Evolutionary conservation across 1,140 invertebrate species (phyloP).

Genomic region (Zophobas morio): DNA sequence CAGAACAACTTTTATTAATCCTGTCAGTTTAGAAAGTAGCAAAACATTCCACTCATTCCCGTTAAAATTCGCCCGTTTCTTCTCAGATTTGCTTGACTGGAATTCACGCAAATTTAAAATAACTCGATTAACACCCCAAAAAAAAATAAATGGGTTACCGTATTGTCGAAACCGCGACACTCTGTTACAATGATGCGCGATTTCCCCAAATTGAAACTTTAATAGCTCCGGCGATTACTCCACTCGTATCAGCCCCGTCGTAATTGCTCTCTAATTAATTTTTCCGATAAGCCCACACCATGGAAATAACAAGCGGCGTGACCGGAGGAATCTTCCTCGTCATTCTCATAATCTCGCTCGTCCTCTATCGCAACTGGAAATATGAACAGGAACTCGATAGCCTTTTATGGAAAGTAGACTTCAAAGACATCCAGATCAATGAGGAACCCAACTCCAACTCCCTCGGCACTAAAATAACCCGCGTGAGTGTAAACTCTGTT

Average conservation of each 20-base stretch:
- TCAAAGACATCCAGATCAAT: constrained; percentile 85
- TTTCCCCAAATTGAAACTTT: no score
- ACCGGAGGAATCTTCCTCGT: constrained; percentile 82
- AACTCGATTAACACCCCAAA: no score
- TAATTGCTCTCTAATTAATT: constrained; percentile 24
- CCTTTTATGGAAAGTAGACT: constrained; percentile 96
- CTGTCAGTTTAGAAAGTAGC: no score
- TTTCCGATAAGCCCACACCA: constrained; percentile 78
- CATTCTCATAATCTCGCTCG: constrained; percentile 77
- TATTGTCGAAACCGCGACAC: no score
- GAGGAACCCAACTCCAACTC: constrained; percentile 66
- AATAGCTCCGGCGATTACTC: no score
- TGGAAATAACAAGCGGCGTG: constrained; percentile 85
- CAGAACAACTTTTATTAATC: no score
- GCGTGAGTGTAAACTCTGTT: constrained; percentile 39
- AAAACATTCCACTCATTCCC: no score
- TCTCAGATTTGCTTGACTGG: no score
- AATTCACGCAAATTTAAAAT: no score
- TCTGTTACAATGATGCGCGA: no score
- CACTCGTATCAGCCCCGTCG: neutral
- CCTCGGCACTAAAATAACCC: constrained; percentile 69
- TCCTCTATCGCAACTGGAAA: constrained; percentile 90
- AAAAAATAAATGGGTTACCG: no score
- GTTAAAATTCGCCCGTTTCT: no score
- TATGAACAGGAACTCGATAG: constrained; percentile 97